Conservation (phyloP, 2,888 invertebrate species). For the Ichneumoninae sp. region DNA sequence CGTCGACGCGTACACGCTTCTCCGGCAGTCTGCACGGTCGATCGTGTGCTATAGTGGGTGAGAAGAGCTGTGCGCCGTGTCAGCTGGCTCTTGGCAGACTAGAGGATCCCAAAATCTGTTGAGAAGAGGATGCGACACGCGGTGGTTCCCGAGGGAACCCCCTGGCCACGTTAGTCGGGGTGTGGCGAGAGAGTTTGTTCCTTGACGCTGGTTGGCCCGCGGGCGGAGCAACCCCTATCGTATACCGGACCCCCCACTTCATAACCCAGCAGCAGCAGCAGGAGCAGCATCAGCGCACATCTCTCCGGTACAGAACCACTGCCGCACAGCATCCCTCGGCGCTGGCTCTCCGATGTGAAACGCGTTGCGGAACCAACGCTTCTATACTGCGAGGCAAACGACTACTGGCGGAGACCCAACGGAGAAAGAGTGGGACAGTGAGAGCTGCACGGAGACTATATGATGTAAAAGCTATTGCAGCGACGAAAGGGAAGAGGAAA, state of each 20-base stretch:
- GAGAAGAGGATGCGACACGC: conserved; percentile 82
- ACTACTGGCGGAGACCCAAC: neutral
- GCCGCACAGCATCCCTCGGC: conserved; percentile 78
- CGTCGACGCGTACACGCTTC: conserved; percentile 18
- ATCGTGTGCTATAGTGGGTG: conserved; percentile 54
- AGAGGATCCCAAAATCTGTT: conserved; percentile 81
- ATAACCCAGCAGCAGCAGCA: conserved; percentile 39
- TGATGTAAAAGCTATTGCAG: neutral
- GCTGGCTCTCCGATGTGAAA: conserved; percentile 7
- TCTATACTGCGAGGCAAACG: neutral
- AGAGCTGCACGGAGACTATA: neutral
- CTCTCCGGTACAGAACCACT: conserved; percentile 47
- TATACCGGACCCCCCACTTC: conserved; percentile 68
- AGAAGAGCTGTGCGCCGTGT: conserved; percentile 78
- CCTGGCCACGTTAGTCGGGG: conserved; percentile 79
- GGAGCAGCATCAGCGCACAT: conserved; percentile 31
- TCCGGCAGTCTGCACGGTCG: conserved; percentile 6
- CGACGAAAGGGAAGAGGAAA: conserved; percentile 12
- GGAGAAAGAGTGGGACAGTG: conserved; percentile 2
- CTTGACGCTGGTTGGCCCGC: conserved; percentile 83
- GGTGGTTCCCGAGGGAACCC: conserved; percentile 70
- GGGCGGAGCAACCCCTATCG: conserved; percentile 84
- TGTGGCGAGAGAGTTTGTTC: conserved; percentile 81
- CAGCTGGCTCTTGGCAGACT: conserved; percentile 83
- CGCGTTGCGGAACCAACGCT: conserved; percentile 4